Conservation (phyloP, 2,113 vertebrate species). For the Dicrurus megarhynchus region DNA sequence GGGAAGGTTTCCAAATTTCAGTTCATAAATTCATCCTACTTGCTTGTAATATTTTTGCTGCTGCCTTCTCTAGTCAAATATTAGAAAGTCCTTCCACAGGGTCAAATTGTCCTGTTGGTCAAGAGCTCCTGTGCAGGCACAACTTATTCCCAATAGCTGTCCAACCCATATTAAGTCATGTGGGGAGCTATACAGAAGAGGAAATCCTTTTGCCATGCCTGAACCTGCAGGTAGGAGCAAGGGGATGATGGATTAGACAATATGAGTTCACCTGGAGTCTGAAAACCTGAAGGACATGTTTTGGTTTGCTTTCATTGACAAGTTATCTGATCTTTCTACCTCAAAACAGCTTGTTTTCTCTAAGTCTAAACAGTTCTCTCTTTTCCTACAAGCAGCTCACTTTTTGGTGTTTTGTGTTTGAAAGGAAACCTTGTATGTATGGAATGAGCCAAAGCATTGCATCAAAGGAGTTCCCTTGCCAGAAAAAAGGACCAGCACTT, state of each 20-base stretch:
- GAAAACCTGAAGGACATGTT: background rate
- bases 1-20: background rate
- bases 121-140: background rate
- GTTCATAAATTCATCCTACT: background rate
- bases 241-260: background rate
- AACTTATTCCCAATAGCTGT: background rate
- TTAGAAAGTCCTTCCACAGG: background rate
- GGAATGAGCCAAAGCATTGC: conserved; percentile 92
- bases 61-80: background rate
- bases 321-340: background rate
- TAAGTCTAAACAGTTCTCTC: background rate
- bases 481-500: conserved; percentile 81
- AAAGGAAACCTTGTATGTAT: conserved; percentile 91
- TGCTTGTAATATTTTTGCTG: background rate
- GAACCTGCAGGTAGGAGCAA: background rate
- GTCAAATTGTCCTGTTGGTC: background rate
- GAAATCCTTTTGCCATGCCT: background rate
- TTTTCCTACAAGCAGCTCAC: background rate
- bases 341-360: background rate
- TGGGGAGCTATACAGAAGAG: background rate
- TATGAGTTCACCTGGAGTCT: background rate
- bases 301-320: background rate
- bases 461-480: conserved; percentile 87
- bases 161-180: background rate
- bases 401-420: background rate